Conservation (phyloP, 1,140 invertebrate genomes). For the Cherax destructor region DNA sequence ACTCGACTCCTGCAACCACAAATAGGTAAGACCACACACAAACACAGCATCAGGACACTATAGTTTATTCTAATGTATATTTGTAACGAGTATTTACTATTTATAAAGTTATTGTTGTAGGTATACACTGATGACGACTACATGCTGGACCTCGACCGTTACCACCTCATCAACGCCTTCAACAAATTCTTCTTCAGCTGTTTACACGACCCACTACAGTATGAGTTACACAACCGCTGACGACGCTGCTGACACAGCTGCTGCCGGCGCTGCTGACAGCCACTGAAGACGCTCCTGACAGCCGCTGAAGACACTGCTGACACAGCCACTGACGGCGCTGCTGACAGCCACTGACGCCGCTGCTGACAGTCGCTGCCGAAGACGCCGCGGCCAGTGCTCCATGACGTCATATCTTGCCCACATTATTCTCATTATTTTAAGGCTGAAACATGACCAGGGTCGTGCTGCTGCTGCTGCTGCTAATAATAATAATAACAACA, state of each 20-base stretch:
- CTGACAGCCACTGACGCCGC: neutral
- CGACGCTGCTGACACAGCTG: neutral
- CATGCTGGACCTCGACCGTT: slow-evolving; percentile 63
- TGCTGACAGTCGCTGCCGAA: neutral
- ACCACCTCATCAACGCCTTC: slow-evolving; percentile 62
- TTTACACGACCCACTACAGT: slow-evolving; percentile 53
- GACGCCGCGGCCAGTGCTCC: neutral
- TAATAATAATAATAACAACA: too few relatives aligned
- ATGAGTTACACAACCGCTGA: slow-evolving; percentile 41
- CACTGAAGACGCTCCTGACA: neutral
- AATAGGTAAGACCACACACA: too few relatives aligned
- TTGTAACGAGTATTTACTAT: neutral
- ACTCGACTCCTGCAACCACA: too few relatives aligned
- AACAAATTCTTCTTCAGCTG: slow-evolving; percentile 56
- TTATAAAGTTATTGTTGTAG: neutral
- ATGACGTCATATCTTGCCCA: neutral
- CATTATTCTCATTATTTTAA: neutral
- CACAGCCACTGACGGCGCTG: neutral
- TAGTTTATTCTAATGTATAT: neutral
- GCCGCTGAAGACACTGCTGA: neutral
- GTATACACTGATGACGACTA: slow-evolving; percentile 64
- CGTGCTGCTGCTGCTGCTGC: too few relatives aligned
- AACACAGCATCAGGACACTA: too few relatives aligned
- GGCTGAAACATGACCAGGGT: too few relatives aligned
- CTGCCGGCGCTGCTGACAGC: neutral